Evolutionary conservation across 2,888 invertebrate species (phyloP).

Genomic region (Cancer borealis): DNA sequence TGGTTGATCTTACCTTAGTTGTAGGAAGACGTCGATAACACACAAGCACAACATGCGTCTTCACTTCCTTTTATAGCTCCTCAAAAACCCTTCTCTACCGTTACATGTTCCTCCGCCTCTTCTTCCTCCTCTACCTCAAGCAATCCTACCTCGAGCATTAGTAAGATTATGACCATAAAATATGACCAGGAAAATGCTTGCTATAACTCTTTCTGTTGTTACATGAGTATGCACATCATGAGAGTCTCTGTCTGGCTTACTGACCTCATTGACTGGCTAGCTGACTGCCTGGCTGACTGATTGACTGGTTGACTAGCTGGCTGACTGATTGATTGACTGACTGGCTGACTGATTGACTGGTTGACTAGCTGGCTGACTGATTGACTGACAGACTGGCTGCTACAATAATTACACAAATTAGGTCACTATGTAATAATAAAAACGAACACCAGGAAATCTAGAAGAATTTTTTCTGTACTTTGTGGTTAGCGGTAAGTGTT

Average conservation of each 20-base stretch:
- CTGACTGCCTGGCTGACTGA: not conserved
- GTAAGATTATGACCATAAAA: not conserved
- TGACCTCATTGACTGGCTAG: not conserved
- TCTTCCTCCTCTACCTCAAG: not conserved
- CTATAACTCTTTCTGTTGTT: not conserved
- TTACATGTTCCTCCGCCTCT: not conserved
- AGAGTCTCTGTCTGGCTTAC: not conserved
- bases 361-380: not conserved
- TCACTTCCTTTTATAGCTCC: not conserved
- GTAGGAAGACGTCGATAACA: not conserved
- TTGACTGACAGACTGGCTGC: no score
- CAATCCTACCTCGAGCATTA: not conserved
- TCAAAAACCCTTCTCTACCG: not conserved
- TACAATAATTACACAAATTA: not conserved
- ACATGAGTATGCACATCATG: not conserved
- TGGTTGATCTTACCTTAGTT: not conserved
- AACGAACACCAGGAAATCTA: not conserved
- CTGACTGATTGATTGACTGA: not conserved
- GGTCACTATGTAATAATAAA: not conserved
- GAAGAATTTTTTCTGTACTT: not conserved
- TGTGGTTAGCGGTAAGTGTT: not conserved
- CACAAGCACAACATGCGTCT: not conserved
- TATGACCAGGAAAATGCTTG: not conserved
- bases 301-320: no score
- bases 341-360: not conserved